Evolutionary conservation across 2,797 vertebrate species (phyloP), one percentile per base, ranked within the genome.

Genomic region (Glossophaga mutica): DNA sequence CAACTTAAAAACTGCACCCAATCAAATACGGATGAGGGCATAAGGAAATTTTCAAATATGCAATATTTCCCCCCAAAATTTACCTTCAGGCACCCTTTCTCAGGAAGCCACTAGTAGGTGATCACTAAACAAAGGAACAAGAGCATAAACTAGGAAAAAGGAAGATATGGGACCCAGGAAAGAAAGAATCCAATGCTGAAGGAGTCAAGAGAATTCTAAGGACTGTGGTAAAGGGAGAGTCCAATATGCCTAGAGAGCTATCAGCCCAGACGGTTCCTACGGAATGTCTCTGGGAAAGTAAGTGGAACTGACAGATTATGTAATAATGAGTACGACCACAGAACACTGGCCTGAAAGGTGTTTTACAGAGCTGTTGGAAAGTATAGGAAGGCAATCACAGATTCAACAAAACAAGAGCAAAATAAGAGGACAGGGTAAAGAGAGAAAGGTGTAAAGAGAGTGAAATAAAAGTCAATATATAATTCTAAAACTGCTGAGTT

Each of bases 401-500:
- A 65, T 62, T 76, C 21, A 81, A 92, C 55, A 48, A 95, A 92
- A 95, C 71, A 6, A 42, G 94, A 73, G 42, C 15, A 87, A 96
- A 91, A 92, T 67, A 42, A 39, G 37, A 87, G 16, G 19, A 44
- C 12, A 46, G 3, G 6, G 16, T 86, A 16, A 82, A 88, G 46
- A 48, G 5, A 83, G 22, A 16, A 22, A 70, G 68, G 3, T 81
- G 46, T 65, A 67, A 94, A 94, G 22, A 70, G 15, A 91, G 59
- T 78, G 91, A 88, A 86, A 83, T 2, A 86, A 39, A 95, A 91
- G 10, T 92, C 48, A 87, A 74, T 44, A 85, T 2, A 84, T 59
- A 94, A 82, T 73, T 76, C 44, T 91, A 95, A 86, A 95, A 76
- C 65, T 86, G 21, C 68, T 92, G n/a, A 55, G 78, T 62, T 87